Evolutionary conservation across 23 tunicate species (phyloP), one percentile per base, ranked within the genome.

Genomic region (Trididemnum nubilum): DNA sequence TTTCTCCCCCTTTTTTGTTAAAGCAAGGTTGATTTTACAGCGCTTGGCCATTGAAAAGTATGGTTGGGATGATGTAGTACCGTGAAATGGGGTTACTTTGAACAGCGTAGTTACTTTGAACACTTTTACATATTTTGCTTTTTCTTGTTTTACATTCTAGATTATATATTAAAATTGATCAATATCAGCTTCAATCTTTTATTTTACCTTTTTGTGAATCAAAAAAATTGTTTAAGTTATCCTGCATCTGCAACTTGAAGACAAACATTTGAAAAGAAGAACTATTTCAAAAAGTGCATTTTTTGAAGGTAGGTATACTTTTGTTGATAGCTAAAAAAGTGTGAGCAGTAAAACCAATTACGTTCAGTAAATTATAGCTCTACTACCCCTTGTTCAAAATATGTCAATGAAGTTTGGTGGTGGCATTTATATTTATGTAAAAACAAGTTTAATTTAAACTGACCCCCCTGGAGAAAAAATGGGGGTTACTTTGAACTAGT

Each of bases 11-110:
- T n/a, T n/a, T n/a, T n/a, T n/a, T n/a, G n/a, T n/a, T n/a, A n/a
- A n/a, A n/a, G n/a, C n/a, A n/a, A n/a, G n/a, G n/a, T n/a, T n/a
- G n/a, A n/a, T n/a, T n/a, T n/a, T n/a, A n/a, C n/a, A n/a, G n/a
- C n/a, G n/a, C n/a, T n/a, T n/a, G n/a, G n/a, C n/a, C n/a, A n/a
- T n/a, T n/a, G n/a, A n/a, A n/a, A n/a, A n/a, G n/a, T n/a, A n/a
- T n/a, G n/a, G n/a, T n/a, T n/a, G n/a, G n/a, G n/a, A n/a, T n/a
- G n/a, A n/a, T n/a, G n/a, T n/a, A 44, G 54, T 44, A 44, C 54
- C 54, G 54, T 44, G 54, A 44, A 44, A 44, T 44, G 54, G 54
- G 54, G 54, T 44, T 44, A 44, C 54, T 44, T 44, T 44, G 54
- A 44, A 44, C 54, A 44, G 54, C 54, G 54, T 44, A 15, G 54